Evolutionary conservation across 1,140 invertebrate genomes (phyloP).

Genomic region (Halictus rubicundus): DNA sequence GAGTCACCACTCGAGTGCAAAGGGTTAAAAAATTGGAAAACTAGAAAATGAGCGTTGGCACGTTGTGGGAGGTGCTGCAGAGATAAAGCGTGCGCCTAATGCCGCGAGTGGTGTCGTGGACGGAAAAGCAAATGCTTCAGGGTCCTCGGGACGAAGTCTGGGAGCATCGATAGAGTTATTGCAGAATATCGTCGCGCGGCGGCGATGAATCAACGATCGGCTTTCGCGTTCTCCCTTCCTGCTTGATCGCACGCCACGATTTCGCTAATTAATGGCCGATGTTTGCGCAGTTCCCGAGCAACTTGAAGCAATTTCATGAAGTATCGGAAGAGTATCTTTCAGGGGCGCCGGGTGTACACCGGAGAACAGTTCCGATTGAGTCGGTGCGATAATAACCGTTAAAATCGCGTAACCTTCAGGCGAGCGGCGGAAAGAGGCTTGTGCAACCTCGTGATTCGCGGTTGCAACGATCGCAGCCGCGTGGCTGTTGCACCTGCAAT

Average conservation of each 20-base stretch:
- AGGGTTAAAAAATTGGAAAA: too few species aligned
- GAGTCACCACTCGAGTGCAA: too few species aligned
- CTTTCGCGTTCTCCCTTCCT: conserved; percentile 2
- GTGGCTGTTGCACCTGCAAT: conserved; percentile 1
- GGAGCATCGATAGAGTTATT: conserved; percentile 7
- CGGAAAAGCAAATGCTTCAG: not conserved
- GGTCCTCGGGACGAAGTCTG: not conserved
- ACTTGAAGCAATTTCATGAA: not conserved
- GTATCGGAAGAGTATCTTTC: not conserved
- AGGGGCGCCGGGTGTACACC: not conserved
- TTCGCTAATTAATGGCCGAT: not conserved
- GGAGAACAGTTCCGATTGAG: not conserved
- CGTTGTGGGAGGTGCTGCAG: too few species aligned
- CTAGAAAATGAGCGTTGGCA: too few species aligned
- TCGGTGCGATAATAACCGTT: not conserved
- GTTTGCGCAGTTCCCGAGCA: not conserved
- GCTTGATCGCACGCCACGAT: not conserved
- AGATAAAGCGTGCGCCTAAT: too few species aligned
- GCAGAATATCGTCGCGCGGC: not conserved
- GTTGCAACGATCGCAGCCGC: not conserved
- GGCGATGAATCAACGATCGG: conserved; percentile 11
- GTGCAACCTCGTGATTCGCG: not conserved
- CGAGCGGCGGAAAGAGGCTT: not conserved
- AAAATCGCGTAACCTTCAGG: conserved; percentile 14
- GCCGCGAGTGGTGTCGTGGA: too few species aligned